Conservation (phyloP, 2,113 vertebrate species). For the Indri indri region DNA sequence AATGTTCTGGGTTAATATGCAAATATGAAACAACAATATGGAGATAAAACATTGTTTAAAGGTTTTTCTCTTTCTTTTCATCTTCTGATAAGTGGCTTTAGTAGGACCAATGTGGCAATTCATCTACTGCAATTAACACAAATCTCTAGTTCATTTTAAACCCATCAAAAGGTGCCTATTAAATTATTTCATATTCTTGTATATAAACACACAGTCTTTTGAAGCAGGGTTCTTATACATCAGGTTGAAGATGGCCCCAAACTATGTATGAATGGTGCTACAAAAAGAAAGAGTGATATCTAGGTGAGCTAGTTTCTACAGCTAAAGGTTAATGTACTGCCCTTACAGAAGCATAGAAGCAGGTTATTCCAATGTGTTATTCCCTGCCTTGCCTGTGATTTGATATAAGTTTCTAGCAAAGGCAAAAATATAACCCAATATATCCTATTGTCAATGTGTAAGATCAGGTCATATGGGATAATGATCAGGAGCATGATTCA, state of each 20-base stretch:
- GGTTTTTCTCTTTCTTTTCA: neutral
- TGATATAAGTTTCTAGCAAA: conserved; percentile 42
- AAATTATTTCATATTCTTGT: conserved; percentile 36
- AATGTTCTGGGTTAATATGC: neutral
- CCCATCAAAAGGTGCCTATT: neutral
- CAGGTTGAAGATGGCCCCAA: neutral
- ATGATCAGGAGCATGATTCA: neutral
- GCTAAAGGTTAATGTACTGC: neutral
- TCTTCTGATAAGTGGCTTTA: conserved; percentile 1
- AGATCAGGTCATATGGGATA: neutral
- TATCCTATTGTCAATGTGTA: neutral
- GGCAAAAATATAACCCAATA: conserved; percentile 36
- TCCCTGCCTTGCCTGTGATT: neutral
- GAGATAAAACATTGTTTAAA: conserved; percentile 11
- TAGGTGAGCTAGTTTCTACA: neutral
- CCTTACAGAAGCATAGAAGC: neutral
- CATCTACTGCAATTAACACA: neutral
- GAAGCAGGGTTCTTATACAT: neutral
- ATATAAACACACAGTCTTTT: neutral
- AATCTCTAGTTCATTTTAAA: conserved; percentile 15
- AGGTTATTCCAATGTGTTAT: neutral
- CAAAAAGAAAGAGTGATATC: neutral
- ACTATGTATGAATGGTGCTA: neutral
- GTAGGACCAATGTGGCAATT: neutral
- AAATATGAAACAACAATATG: conserved; percentile 17